Conservation (phyloP, 2,797 vertebrate species). For the Ispidina picta region DNA sequence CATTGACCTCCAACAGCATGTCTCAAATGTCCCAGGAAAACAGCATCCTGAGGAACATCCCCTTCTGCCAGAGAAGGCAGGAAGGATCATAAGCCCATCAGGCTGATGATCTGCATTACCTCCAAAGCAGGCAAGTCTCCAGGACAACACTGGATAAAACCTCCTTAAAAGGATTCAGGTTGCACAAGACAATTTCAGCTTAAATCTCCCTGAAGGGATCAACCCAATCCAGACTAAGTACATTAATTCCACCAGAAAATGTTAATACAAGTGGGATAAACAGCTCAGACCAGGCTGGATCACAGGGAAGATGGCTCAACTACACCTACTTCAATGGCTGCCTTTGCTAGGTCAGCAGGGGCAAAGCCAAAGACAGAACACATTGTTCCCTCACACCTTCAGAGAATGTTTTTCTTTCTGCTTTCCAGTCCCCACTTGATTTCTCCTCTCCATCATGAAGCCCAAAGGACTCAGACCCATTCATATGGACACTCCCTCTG, state of each 20-base stretch:
- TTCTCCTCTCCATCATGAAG: not conserved
- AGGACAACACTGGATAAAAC: not conserved
- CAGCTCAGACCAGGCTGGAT: not conserved
- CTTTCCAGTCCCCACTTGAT: not conserved
- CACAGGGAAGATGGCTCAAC: not conserved
- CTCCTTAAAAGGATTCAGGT: not conserved
- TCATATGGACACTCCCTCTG: not conserved
- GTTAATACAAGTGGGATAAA: rapidly evolving
- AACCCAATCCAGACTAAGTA: not conserved
- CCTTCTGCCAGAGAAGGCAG: not conserved
- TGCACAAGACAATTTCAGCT: constrained; percentile 6
- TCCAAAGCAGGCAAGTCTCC: not conserved
- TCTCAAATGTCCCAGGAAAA: not conserved
- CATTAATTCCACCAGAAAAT: not conserved
- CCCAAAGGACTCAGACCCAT: not conserved
- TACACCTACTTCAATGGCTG: not conserved
- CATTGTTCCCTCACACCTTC: not conserved
- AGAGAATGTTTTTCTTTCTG: not conserved
- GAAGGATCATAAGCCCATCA: not conserved
- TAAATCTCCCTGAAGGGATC: constrained; percentile 32
- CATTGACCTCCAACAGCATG: not conserved
- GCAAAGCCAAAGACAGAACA: not conserved
- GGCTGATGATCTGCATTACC: not conserved
- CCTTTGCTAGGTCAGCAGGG: not conserved
- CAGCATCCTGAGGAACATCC: not conserved